Evolutionary conservation across 2,797 vertebrate genomes (phyloP), one percentile per base, ranked within the genome.

Genomic region (Danio tinwini): DNA sequence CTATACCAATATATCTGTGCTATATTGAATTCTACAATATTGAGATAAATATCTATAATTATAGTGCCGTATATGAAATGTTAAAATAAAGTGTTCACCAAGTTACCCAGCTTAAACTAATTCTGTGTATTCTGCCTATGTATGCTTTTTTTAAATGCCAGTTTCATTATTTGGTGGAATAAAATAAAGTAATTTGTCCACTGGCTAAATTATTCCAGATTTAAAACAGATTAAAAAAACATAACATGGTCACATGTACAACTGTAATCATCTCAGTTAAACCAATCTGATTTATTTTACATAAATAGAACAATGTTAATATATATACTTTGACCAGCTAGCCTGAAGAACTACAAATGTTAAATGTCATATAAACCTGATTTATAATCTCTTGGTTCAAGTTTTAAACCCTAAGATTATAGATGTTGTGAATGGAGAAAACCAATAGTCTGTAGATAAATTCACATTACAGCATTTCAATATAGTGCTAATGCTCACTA

Each of bases 361-460:
- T 17, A 19, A 75, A 53, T 10, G 37, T 5, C 47, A 42, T 7
- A 3, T 19, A 5, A 19, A 52, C 40, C 59, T 63, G 73, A 63
- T 53, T 63, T 52, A 75, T 75, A 50, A 63, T 63, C 47, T 75
- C 45, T 63, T 8, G 16, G 9, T 11, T 47, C 49, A 7, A 74
- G 2, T 16, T 40, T 63, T 62, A 63, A 19, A 63, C 12, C 5
- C 5, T 47, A 59, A 14, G 0, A 3, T n/a, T 17, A 74, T 29
- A 29, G 56, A 17, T 14, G 8, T 19, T 71, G 5, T 10, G 10
- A n/a, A 39, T 40, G 5, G n/a, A 42, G n/a, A 52, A 8, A 53
- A 42, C 37, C 11, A 59, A 14, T 19, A 13, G 29, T 17, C 21
- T 7, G 5, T 40, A 52, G 6, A 53, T 21, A 21, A 13, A 40